Conservation (phyloP, 2,888 invertebrate genomes). For the Agrenia bidenticulata region DNA sequence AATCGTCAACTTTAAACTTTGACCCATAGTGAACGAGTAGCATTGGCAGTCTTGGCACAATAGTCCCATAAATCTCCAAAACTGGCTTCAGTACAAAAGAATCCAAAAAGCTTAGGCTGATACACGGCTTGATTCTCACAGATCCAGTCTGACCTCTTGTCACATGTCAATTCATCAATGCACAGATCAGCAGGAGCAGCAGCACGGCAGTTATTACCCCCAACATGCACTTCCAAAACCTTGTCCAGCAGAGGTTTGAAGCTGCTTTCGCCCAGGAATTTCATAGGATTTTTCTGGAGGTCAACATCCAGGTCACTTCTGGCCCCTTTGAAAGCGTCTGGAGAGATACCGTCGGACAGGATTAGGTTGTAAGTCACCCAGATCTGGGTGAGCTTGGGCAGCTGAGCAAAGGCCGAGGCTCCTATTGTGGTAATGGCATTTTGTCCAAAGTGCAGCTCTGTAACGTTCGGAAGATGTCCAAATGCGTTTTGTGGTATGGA, state of each 20-base stretch:
- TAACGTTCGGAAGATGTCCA: background rate
- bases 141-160: background rate
- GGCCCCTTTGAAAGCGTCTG: background rate
- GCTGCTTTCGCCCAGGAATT: background rate
- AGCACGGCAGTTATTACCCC: background rate
- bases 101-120: background rate
- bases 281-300: background rate
- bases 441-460: background rate
- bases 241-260: background rate
- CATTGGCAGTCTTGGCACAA: no score
- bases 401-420: background rate
- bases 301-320: background rate
- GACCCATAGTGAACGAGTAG: no score
- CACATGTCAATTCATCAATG: background rate
- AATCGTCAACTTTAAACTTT: no score
- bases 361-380: background rate
- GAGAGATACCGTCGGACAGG: background rate
- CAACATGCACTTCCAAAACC: background rate
- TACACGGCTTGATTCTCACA: background rate
- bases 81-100: background rate
- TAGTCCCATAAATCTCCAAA: no score
- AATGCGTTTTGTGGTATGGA: constrained; percentile 3
- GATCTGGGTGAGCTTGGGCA: background rate
- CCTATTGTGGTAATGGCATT: background rate
- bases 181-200: background rate